Percentiles rank a stretch among this genome's conserved stretches.
Conservation (phyloP, 2,888 invertebrate genomes). For the Anaspis maculata region DNA sequence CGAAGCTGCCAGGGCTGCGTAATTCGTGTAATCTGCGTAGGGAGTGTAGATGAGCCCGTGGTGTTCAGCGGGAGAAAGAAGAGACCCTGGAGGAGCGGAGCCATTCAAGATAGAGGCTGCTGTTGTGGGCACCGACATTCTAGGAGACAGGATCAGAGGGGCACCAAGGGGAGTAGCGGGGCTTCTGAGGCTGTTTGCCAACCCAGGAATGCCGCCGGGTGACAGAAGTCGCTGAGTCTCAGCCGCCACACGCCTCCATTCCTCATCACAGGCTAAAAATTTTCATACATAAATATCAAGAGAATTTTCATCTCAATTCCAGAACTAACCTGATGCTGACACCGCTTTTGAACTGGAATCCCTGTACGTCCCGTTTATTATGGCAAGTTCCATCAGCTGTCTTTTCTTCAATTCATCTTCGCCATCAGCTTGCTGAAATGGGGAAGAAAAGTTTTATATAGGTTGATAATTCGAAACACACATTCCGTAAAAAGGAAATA, state of each 20-base stretch:
- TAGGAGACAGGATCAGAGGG: slow-evolving; percentile 84
- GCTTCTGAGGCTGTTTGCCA: slow-evolving; percentile 52
- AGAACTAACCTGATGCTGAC: slow-evolving; percentile 64
- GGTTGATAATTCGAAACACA: no score
- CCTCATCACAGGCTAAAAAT: slow-evolving; percentile 63
- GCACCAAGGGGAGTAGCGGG: slow-evolving; percentile 78
- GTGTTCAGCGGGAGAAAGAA: slow-evolving; percentile 59
- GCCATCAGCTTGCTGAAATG: slow-evolving; percentile 88
- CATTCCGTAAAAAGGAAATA: no score
- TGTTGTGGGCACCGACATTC: slow-evolving; percentile 76
- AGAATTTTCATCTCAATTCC: neutral
- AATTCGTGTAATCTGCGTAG: slow-evolving; percentile 84
- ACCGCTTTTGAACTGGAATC: slow-evolving; percentile 87
- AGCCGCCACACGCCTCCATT: slow-evolving; percentile 76
- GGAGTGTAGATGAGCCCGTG: slow-evolving; percentile 84
- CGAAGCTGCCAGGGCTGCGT: slow-evolving; percentile 74
- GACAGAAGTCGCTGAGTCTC: slow-evolving; percentile 70
- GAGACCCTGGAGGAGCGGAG: slow-evolving; percentile 56
- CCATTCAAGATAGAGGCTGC: slow-evolving; percentile 61
- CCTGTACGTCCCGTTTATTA: slow-evolving; percentile 99
- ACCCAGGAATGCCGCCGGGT: slow-evolving; percentile 54
- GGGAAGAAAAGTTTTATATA: no score
- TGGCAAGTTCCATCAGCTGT: slow-evolving; percentile 99
- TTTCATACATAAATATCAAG: neutral
- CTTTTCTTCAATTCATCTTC: slow-evolving; percentile 99